Percentiles rank a stretch among this genome's conserved stretches.
These are phyloP conservation scores for Onychorhynchus coronatus DNA, from an alignment of 2,113 vertebrate species.

Conservation along the genomic window DNA sequence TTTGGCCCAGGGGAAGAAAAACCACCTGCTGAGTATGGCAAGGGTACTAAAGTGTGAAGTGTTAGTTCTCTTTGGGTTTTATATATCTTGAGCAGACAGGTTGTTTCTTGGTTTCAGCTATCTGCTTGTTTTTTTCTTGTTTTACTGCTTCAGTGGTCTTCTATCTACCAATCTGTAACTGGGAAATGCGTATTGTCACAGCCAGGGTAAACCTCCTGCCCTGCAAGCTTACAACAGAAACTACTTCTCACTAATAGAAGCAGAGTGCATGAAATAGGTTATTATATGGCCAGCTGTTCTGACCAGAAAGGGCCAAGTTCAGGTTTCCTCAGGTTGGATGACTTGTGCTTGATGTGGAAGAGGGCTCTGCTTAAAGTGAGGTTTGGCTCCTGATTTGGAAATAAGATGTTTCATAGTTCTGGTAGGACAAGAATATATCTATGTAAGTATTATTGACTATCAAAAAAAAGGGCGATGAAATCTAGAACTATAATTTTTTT, in stretches of 20 bases:
- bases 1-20: not conserved
- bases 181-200: not conserved
- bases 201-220: not conserved
- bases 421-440: not conserved
- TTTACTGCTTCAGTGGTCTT: not conserved
- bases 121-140: not conserved
- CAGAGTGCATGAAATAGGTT: not conserved
- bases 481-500: not conserved
- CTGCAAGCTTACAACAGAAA: not conserved
- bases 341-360: accelerated
- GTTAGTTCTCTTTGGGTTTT: not conserved
- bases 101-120: not conserved
- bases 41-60: not conserved
- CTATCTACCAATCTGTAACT: not conserved
- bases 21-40: not conserved
- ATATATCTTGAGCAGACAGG: not conserved
- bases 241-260: not conserved
- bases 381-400: not conserved
- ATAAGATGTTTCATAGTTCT: not conserved
- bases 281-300: not conserved
- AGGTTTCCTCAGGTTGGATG: not conserved
- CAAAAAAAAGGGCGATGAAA: not conserved
- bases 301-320: not conserved
- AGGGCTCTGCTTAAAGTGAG: not conserved
- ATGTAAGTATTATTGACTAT: not conserved